Evolutionary conservation across 2,797 vertebrate genomes (phyloP).

Genomic region (Characodon lateralis): DNA sequence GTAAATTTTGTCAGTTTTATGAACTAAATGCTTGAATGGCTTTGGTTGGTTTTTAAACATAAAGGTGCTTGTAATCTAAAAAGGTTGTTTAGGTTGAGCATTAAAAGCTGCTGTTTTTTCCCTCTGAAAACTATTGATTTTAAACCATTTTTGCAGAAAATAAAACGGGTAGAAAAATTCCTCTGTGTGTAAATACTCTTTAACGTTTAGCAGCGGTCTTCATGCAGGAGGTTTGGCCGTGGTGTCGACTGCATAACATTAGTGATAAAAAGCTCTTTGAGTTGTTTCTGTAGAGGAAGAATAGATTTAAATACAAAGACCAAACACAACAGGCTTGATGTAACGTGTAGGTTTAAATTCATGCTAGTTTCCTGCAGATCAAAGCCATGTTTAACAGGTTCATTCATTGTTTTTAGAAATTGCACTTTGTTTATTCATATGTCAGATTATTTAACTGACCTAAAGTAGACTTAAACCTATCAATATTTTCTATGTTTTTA

Average conservation of each 20-base stretch:
- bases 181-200: too few species aligned
- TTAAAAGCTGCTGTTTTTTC: constrained; percentile 8
- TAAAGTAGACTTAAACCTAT: constrained; percentile 9
- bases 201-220: not conserved
- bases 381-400: constrained; percentile 51
- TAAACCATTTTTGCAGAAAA: constrained; percentile 19
- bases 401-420: constrained; percentile 37
- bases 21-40: constrained; percentile 20
- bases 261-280: not conserved
- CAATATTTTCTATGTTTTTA: constrained; percentile 10
- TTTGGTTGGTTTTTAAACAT: constrained; percentile 32
- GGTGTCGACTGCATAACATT: not conserved
- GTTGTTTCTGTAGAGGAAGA: constrained; percentile 12
- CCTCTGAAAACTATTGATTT: constrained; percentile 8
- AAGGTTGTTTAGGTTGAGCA: constrained; percentile 4
- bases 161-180: constrained; percentile 22
- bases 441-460: constrained; percentile 18
- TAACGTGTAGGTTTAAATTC: constrained; percentile 27
- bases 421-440: constrained; percentile 25
- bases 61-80: constrained; percentile 58
- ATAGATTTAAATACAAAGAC: constrained; percentile 22
- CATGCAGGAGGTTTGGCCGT: constrained; percentile 11
- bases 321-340: constrained; percentile 21
- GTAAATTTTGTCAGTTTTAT: constrained; percentile 30
- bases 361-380: constrained; percentile 37